phyloP scores from a whole-genome alignment of 2,113 vertebrate genomes.

The Trogon surrucura region DNA sequence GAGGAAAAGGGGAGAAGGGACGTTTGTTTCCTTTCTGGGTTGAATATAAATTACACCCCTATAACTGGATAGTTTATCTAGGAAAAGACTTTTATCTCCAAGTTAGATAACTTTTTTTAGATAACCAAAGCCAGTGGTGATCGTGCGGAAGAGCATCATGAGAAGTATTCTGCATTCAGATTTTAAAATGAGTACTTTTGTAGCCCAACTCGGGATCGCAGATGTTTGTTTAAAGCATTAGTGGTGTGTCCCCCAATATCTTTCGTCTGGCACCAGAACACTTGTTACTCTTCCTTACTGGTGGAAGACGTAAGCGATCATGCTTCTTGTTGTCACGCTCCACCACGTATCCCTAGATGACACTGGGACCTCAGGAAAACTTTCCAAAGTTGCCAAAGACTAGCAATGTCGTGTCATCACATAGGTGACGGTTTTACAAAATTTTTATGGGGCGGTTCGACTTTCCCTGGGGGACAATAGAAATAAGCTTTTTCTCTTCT shows the following conservation, averaged over 20 bases:
- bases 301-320: neutral
- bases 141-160: neutral
- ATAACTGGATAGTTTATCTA: neutral
- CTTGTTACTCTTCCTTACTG: neutral
- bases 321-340: neutral
- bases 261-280: neutral
- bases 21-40: neutral
- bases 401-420: neutral
- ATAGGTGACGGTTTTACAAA: fast-evolving
- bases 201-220: neutral
- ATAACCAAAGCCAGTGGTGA: neutral
- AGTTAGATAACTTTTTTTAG: neutral
- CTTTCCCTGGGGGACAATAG: neutral
- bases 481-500: neutral
- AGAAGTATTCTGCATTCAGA: neutral
- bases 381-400: neutral
- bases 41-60: neutral
- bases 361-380: neutral
- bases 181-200: neutral
- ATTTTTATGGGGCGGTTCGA: neutral
- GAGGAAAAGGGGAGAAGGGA: neutral
- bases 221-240: neutral
- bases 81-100: neutral
- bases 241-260: neutral
- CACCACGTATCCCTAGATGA: neutral